Evolutionary conservation across 2,888 invertebrate species (phyloP).

Genomic region (Melinaea marsaeus): DNA sequence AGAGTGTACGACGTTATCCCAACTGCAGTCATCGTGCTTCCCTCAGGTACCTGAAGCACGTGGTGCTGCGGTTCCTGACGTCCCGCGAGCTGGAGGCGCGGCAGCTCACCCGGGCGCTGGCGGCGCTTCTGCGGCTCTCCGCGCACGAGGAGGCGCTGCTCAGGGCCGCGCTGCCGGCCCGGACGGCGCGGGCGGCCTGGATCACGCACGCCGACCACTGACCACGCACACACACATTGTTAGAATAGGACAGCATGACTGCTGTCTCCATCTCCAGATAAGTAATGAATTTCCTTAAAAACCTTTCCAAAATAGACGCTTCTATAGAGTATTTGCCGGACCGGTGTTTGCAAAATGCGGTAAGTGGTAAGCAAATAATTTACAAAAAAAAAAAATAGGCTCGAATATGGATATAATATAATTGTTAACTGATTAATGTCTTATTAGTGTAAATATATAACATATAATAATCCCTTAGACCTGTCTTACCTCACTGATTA

Average conservation of each 20-base stretch:
- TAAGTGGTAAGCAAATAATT: too few species aligned
- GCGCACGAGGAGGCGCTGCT: slow-evolving; percentile 92
- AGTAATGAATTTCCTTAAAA: not conserved
- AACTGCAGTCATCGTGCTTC: not conserved
- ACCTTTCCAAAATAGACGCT: too few species aligned
- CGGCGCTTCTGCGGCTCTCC: slow-evolving; percentile 88
- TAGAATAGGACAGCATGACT: too few species aligned
- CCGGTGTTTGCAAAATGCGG: too few species aligned
- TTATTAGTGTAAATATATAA: too few species aligned
- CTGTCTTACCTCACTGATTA: too few species aligned
- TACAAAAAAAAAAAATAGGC: too few species aligned
- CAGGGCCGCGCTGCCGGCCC: slow-evolving; percentile 83
- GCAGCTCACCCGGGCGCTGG: slow-evolving; percentile 92
- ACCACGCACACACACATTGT: slow-evolving; percentile 22
- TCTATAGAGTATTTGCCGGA: too few species aligned
- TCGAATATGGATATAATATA: too few species aligned
- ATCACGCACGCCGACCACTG: slow-evolving; percentile 61
- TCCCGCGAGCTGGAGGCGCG: slow-evolving; percentile 91
- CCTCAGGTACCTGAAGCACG: slow-evolving; percentile 89
- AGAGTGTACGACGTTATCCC: not conserved
- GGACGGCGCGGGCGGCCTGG: slow-evolving; percentile 58
- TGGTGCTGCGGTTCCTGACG: slow-evolving; percentile 94
- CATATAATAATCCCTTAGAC: too few species aligned
- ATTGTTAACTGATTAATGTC: too few species aligned
- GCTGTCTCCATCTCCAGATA: too few species aligned